phyloP scores from a whole-genome alignment of 1,140 invertebrate genomes.

The Tribolium madens region DNA sequence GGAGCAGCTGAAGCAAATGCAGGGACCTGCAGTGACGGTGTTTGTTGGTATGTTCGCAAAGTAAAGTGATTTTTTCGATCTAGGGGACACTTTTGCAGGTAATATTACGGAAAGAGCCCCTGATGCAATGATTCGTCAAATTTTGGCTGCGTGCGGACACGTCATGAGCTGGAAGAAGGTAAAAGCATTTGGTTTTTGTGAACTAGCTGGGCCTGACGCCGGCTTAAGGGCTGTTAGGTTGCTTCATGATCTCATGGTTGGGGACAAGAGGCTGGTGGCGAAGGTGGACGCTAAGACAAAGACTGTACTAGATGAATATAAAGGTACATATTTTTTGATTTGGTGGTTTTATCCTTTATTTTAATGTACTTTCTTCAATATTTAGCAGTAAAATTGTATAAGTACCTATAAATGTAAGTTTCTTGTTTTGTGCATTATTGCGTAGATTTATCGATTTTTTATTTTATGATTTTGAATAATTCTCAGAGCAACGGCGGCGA shows the following conservation, averaged over 20 bases:
- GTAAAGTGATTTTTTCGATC: not conserved
- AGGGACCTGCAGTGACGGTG: conserved; percentile 93
- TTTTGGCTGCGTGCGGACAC: conserved; percentile 91
- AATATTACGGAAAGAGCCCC: conserved; percentile 97
- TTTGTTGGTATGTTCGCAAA: conserved; percentile 78
- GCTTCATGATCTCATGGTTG: conserved; percentile 93
- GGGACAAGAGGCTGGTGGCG: conserved; percentile 93
- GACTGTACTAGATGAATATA: conserved; percentile 92
- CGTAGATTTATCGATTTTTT: not conserved
- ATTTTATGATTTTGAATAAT: not conserved
- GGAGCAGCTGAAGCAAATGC: conserved; percentile 66
- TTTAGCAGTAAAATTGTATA: conserved; percentile 32
- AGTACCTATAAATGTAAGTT: conserved; percentile 40
- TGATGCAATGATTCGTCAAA: conserved; percentile 93
- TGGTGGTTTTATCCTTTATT: conserved; percentile 1
- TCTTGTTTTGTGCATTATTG: conserved; percentile 11
- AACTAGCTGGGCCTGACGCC: conserved; percentile 94
- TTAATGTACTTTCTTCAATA: conserved; percentile 28
- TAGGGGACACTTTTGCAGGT: conserved; percentile 69
- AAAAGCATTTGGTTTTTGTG: conserved; percentile 99
- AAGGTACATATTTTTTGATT: conserved; percentile 71
- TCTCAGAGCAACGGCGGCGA: conserved; percentile 69
- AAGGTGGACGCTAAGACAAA: conserved; percentile 99
- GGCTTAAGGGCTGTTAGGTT: conserved; percentile 93
- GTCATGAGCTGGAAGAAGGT: conserved; percentile 98